Evolutionary conservation across 2,113 vertebrate species (phyloP).

Genomic region (Lampris megalopsis): DNA sequence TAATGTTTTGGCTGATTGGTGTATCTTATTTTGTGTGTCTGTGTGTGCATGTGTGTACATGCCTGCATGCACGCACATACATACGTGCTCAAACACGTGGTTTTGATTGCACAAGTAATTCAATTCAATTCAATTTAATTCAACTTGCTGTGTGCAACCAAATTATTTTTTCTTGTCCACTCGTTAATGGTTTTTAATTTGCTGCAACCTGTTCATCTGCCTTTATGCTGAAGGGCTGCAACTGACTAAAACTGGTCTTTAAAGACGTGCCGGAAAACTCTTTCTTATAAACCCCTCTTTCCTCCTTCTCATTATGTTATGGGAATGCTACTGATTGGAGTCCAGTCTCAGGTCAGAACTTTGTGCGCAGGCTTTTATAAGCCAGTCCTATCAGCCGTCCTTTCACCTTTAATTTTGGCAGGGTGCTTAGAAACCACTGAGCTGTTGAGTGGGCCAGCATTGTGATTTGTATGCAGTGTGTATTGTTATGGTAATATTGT

Average conservation of each 20-base stretch:
- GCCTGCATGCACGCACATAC: neutral
- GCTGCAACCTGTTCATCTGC: slow-evolving; percentile 29
- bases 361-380: neutral
- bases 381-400: slow-evolving; percentile 7
- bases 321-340: neutral
- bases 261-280: neutral
- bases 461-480: slow-evolving; percentile 38
- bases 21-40: neutral
- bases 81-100: no score
- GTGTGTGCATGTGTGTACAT: neutral
- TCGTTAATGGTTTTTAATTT: neutral
- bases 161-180: neutral
- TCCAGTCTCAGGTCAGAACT: neutral
- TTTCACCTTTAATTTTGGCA: slow-evolving; percentile 32
- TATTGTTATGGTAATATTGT: slow-evolving; percentile 41
- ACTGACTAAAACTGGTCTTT: neutral
- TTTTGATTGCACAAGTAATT: no score
- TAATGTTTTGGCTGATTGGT: no score
- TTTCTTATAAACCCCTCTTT: neutral
- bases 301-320: neutral
- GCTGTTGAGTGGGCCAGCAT: neutral
- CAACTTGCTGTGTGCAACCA: neutral
- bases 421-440: slow-evolving; percentile 23
- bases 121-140: no score
- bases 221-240: neutral